Base-by-base conservation (phyloP, 2,888 invertebrate genomes). In the Eristalis intricaria region DNA sequence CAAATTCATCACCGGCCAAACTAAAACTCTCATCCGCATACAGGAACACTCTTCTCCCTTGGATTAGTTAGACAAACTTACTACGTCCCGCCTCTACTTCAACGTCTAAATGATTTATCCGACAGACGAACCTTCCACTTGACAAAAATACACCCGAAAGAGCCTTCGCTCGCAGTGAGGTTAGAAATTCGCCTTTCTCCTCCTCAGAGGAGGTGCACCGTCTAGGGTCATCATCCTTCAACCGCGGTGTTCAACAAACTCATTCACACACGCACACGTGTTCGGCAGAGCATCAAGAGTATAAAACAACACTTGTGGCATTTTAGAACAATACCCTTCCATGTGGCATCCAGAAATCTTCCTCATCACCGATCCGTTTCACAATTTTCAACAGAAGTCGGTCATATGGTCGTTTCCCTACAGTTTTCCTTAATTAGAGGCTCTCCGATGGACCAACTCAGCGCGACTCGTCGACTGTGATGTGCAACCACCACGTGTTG, bases 381-480 rank as follows among this genome's bases (percentile, higher is more conserved):
- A 38, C 38, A 38, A 13, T 13, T 40, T 40, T 29, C 26, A n/a
- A 68, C 56, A 56, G 35, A 32, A 56, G 56, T 50, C 22, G 58
- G 22, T 56, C 68, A 32, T 50, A 68, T 68, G 68, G 56, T 69
- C 0, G 50, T 69, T 56, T n/a, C 29, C 29, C 4, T 66, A 19
- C 26, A 19, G 19, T 68, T 26, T 43, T n/a, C 50, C 50, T 50
- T 68, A 50, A 50, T 50, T 50, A 19, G 50, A 50, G 50, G 19
- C 50, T 50, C 50, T n/a, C 19, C 50, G 50, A 50, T 50, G 19
- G 50, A 50, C 50, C 50, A 50, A 50, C 50, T 50, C 50, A 50
- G 50, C 50, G 50, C 50, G 4, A n/a, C n/a, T 43, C 43, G 3
- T 43, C 43, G 43, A 1, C 7, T 1, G 38, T 50, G 19, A 50